phyloP scores from a whole-genome alignment of 2,113 vertebrate genomes.

The Onychostoma macrolepis region DNA sequence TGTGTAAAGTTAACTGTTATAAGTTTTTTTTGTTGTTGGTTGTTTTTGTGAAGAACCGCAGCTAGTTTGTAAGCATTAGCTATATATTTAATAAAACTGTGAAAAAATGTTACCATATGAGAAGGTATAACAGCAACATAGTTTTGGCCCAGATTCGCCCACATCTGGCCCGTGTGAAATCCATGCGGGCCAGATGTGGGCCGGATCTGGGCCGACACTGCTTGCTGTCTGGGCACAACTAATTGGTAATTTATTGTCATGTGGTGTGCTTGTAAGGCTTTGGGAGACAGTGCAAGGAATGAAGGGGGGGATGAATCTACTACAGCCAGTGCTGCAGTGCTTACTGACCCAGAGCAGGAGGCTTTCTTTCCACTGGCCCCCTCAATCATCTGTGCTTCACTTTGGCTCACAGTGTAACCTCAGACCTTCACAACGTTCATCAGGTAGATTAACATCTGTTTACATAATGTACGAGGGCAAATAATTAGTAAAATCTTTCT shows the following conservation, averaged over 20 bases:
- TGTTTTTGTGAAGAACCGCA: not conserved
- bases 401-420: not conserved
- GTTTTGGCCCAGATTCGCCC: no score
- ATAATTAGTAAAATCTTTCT: not conserved
- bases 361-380: not conserved
- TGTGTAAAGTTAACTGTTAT: not conserved
- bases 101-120: no score
- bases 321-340: not conserved
- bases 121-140: no score
- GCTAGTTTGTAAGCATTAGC: no score
- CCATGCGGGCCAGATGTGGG: no score
- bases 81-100: no score
- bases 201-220: no score
- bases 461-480: not conserved
- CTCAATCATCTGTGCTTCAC: not conserved
- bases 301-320: not conserved
- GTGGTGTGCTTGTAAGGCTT: not conserved
- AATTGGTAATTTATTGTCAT: no score
- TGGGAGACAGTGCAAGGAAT: not conserved
- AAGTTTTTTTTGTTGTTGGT: no score
- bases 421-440: not conserved
- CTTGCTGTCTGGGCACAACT: no score
- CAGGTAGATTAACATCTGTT: not conserved
- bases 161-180: no score
- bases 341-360: not conserved